Base-by-base conservation (phyloP, 1,140 invertebrate genomes). In the Cyphomyrmex costatus region DNA sequence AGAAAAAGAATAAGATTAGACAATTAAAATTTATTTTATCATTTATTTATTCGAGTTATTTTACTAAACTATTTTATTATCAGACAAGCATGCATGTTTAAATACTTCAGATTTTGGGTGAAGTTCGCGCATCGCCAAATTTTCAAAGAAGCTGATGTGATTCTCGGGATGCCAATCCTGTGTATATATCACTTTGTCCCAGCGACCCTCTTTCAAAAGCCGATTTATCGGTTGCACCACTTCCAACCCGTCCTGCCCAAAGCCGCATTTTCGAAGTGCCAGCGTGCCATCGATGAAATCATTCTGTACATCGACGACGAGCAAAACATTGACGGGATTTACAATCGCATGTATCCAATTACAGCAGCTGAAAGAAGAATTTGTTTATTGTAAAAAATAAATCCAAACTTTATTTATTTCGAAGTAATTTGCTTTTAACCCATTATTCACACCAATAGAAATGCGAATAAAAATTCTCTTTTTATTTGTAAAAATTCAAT, bases 241-340 rank as follows among this genome's bases (percentile, higher is more conserved):
- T 88, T 97, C 96, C 30, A 93, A 94, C 0, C 96, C 96, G 89
- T 97, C 96, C 71, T 98, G 97, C 66, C 96, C 95, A 6, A 96
- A 96, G 19, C 96, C 96, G 92, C 97, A 97, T 73, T 97, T 95
- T 71, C 95, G 95, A 27, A 98, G 95, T 16, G 97, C 96, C 16
- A 98, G 93, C 10, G 96, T 96, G 21, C 98, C 98, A 68, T 96
- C 96, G 53, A 98, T 97, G 90, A 98, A 98, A 93, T 98, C 98
- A 93, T 98, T 98, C 93, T 98, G 98, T 0, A 98, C 97, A 93
- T 98, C 98, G 6, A 98, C 96, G 16, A 98, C 95, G 1, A 98
- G 87, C 16, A 98, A 93, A 58, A 97, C 97, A 46, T 95, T 96
- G 0, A 96, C 95, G 2, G 97, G 97, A 65, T 93, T 89, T 24